Conservation (phyloP, 2,797 vertebrate genomes). For the Hypotaenidia philippensis region DNA sequence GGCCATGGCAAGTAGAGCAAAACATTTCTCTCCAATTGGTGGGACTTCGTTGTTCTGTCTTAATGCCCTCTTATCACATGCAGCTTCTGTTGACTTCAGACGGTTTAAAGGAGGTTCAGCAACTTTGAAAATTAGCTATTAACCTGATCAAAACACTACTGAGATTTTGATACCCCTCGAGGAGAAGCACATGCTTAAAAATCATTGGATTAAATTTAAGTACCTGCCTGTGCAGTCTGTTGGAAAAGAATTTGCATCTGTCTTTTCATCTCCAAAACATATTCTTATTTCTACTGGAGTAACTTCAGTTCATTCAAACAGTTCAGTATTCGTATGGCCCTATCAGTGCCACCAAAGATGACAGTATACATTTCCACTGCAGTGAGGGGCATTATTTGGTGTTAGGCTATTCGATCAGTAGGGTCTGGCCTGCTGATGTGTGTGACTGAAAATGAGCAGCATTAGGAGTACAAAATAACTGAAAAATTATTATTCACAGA, state of each 20-base stretch:
- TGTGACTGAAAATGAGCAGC: background rate
- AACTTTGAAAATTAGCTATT: slow-evolving; percentile 20
- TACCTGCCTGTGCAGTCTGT: background rate
- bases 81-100: background rate
- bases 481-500: background rate
- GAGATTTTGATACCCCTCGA: background rate
- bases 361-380: accelerated
- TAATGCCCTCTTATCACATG: background rate
- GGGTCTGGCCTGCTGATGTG: background rate
- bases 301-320: background rate
- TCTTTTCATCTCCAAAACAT: background rate
- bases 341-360: background rate
- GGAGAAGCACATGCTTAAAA: background rate
- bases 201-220: background rate
- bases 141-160: background rate
- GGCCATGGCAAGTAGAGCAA: background rate
- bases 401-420: background rate
- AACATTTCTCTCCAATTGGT: background rate
- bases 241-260: background rate
- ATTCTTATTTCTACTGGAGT: background rate
- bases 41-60: background rate
- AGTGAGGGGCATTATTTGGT: background rate
- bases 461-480: background rate
- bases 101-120: background rate
- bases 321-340: accelerated